These are phyloP conservation scores for Colletes collaris DNA, from an alignment of 2,888 invertebrate species.

Conservation along the genomic window DNA sequence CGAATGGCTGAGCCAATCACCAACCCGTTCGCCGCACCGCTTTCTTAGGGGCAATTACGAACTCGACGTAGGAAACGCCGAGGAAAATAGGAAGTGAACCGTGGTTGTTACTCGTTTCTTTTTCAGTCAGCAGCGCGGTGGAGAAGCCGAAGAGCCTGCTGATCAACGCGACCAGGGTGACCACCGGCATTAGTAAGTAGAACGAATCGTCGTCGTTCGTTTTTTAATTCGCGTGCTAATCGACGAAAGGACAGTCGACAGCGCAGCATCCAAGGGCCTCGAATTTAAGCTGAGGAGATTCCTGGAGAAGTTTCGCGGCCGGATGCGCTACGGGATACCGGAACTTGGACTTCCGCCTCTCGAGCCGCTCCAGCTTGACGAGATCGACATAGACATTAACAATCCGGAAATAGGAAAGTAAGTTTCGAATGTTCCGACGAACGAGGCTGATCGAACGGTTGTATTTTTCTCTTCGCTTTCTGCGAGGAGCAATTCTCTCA, in stretches of 20 bases:
- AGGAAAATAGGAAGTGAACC: not conserved
- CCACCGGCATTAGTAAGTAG: slow-evolving; percentile 79
- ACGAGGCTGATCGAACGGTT: too few relatives aligned
- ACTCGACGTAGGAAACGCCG: not conserved
- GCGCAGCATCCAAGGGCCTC: slow-evolving; percentile 77
- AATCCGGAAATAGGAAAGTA: slow-evolving; percentile 79
- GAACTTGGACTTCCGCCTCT: slow-evolving; percentile 76
- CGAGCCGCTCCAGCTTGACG: slow-evolving; percentile 74
- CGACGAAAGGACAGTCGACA: slow-evolving; percentile 77
- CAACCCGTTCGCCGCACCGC: not conserved
- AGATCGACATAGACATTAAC: slow-evolving; percentile 69
- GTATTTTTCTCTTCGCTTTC: too few relatives aligned
- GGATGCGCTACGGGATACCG: slow-evolving; percentile 78
- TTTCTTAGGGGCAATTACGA: slow-evolving; percentile 12
- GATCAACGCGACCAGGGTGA: slow-evolving; percentile 77
- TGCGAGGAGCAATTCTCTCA: too few relatives aligned
- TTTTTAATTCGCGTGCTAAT: slow-evolving; percentile 38
- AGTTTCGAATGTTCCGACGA: slow-evolving; percentile 12
- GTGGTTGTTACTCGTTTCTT: slow-evolving; percentile 6
- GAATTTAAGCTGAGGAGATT: slow-evolving; percentile 77
- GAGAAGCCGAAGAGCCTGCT: slow-evolving; percentile 76
- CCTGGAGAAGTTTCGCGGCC: slow-evolving; percentile 75
- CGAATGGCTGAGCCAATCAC: not conserved
- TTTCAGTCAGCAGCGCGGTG: slow-evolving; percentile 75
- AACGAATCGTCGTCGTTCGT: not conserved